Evolutionary conservation across 2,888 invertebrate species (phyloP).

Genomic region (Nebria brevicollis): DNA sequence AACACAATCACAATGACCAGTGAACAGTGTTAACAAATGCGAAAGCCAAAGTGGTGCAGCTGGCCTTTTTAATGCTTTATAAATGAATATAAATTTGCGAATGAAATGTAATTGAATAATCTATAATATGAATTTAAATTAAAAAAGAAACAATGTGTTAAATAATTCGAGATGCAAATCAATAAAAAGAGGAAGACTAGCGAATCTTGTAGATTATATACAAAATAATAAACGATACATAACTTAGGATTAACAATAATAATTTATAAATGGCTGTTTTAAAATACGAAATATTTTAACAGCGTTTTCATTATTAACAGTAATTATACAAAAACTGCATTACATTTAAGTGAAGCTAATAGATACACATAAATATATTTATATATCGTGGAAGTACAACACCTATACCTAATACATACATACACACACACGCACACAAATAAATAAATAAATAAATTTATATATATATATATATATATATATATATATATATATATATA

Average conservation of each 20-base stretch:
- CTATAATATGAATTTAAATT: not conserved
- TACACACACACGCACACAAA: not conserved
- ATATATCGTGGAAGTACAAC: constrained; percentile 40
- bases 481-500: not conserved
- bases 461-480: too few species aligned
- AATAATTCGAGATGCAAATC: not conserved
- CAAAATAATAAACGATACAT: constrained; percentile 31
- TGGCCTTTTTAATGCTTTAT: not conserved
- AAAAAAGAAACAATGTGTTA: not conserved
- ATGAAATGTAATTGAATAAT: not conserved
- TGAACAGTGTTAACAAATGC: too few species aligned
- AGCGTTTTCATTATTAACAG: constrained; percentile 30
- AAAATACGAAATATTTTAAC: constrained; percentile 19
- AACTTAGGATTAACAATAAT: constrained; percentile 43
- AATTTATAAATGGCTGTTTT: constrained; percentile 27
- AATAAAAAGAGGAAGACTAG: constrained; percentile 43
- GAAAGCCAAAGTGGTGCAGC: too few species aligned
- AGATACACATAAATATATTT: constrained; percentile 26
- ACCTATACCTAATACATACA: constrained; percentile 30
- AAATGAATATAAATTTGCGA: not conserved
- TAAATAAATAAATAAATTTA: not conserved
- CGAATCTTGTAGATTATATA: constrained; percentile 25
- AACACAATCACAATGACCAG: too few species aligned
- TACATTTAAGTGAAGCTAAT: constrained; percentile 32
- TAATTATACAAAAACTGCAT: constrained; percentile 18